A percentile compares a stretch with the other conserved stretches of the same genome.
These are phyloP conservation scores for Chascanopsetta lugubris DNA, from an alignment of 2,113 vertebrate genomes.

Conservation along the genomic window DNA sequence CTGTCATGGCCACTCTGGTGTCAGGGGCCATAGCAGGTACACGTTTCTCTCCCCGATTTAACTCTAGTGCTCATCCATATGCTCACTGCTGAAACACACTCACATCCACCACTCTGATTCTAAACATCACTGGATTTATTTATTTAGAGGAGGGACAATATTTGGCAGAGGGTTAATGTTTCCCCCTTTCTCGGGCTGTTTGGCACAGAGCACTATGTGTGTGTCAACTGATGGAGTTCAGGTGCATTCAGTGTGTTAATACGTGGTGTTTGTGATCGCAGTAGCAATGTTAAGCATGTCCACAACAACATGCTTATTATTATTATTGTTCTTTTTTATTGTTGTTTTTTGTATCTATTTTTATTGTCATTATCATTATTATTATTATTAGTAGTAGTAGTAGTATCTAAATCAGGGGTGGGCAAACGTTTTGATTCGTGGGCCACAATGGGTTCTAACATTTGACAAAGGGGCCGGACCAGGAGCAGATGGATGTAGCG, in stretches of 20 bases:
- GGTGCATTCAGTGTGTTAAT: neutral
- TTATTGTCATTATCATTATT: too few relatives aligned
- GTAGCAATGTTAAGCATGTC: neutral
- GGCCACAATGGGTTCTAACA: too few relatives aligned
- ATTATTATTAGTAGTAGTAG: too few relatives aligned
- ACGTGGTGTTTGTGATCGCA: neutral
- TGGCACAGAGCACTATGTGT: too few relatives aligned
- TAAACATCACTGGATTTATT: slow-evolving; percentile 1
- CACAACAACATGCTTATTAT: neutral
- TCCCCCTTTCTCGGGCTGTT: neutral
- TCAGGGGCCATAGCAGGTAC: slow-evolving; percentile 89
- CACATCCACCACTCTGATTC: neutral
- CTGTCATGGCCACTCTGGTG: slow-evolving; percentile 86
- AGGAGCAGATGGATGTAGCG: too few relatives aligned
- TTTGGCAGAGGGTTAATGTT: neutral
- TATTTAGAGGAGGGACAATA: slow-evolving; percentile 4
- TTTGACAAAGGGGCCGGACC: too few relatives aligned
- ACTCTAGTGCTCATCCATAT: neutral
- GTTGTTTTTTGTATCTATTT: too few relatives aligned
- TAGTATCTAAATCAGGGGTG: too few relatives aligned
- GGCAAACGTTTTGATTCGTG: too few relatives aligned
- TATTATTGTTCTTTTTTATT: too few relatives aligned
- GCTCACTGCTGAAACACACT: neutral
- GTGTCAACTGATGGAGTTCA: neutral
- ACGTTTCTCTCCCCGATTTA: neutral